Conservation (phyloP, 2,113 vertebrate genomes). For the Peucedramus taeniatus region DNA sequence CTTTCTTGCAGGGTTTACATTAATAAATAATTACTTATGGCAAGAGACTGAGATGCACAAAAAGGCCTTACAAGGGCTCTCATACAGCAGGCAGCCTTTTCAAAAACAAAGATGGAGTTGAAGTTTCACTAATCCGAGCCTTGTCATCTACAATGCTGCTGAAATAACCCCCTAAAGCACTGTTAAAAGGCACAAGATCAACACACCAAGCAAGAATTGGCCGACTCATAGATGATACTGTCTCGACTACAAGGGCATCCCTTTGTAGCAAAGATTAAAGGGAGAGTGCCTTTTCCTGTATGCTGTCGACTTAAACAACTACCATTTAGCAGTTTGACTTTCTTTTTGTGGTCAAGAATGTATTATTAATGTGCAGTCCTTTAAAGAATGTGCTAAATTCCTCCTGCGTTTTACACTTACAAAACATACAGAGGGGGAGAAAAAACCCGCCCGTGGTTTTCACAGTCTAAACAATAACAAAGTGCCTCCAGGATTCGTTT, state of each 20-base stretch:
- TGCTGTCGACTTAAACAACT: conserved; percentile 20
- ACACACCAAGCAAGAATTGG: not conserved
- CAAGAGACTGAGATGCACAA: conserved; percentile 8
- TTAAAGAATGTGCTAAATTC: conserved; percentile 56
- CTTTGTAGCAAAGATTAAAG: conserved; percentile 56
- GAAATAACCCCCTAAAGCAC: conserved; percentile 26
- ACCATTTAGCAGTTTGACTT: conserved; percentile 51
- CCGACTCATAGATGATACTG: not conserved
- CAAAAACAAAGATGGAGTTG: conserved; percentile 36
- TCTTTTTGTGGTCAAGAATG: conserved; percentile 56
- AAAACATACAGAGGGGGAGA: conserved; percentile 39
- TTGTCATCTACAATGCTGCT: conserved; percentile 4
- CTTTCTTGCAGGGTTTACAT: conserved; percentile 30
- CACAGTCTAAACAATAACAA: conserved; percentile 69
- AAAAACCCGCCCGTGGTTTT: conserved; percentile 30
- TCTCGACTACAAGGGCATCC: not conserved
- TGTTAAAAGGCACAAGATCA: conserved; percentile 25
- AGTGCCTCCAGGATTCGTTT: conserved; percentile 75
- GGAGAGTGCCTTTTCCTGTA: conserved; percentile 37
- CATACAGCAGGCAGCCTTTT: conserved; percentile 19
- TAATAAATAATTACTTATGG: conserved; percentile 60
- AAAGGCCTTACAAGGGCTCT: not conserved
- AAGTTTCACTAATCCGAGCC: not conserved
- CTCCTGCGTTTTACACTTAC: conserved; percentile 59
- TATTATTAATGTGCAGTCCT: conserved; percentile 67